These are phyloP conservation scores for Calyptommatus sinebrachiatus DNA, from an alignment of 2,113 vertebrate species.

Conservation along the genomic window DNA sequence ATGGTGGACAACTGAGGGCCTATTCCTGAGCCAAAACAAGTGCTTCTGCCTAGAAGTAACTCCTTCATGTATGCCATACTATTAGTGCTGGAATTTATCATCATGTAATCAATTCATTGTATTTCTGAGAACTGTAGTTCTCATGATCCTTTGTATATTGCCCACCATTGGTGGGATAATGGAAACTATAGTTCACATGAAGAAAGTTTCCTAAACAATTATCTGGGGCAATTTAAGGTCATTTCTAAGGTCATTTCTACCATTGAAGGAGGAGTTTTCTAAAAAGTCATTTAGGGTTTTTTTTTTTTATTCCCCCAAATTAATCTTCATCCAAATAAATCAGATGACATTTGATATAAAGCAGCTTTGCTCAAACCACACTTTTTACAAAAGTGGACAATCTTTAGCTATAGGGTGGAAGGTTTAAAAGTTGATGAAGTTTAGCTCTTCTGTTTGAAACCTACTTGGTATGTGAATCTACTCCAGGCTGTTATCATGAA, in stretches of 20 bases:
- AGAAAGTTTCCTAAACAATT: too few species aligned
- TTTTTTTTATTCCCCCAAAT: slow-evolving; percentile 6
- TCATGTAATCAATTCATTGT: too few species aligned
- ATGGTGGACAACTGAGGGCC: too few species aligned
- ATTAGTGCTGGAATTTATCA: too few species aligned
- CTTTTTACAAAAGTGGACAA: background rate
- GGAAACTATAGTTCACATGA: background rate
- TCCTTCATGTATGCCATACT: too few species aligned
- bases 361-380: background rate
- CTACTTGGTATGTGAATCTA: slow-evolving; percentile 18
- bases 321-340: slow-evolving; percentile 3
- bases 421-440: slow-evolving; percentile 12
- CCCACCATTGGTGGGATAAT: background rate
- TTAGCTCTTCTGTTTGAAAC: slow-evolving; percentile 19
- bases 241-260: too few species aligned
- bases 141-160: background rate
- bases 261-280: background rate
- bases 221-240: too few species aligned
- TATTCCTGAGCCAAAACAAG: too few species aligned
- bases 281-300: background rate
- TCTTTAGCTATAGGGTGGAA: slow-evolving; percentile 4
- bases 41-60: too few species aligned
- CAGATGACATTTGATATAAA: slow-evolving; percentile 9
- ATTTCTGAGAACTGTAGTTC: background rate
- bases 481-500: slow-evolving; percentile 38